These are phyloP conservation scores for Trialeurodes vaporariorum DNA, from an alignment of 1,140 invertebrate genomes.

Conservation along the genomic window DNA sequence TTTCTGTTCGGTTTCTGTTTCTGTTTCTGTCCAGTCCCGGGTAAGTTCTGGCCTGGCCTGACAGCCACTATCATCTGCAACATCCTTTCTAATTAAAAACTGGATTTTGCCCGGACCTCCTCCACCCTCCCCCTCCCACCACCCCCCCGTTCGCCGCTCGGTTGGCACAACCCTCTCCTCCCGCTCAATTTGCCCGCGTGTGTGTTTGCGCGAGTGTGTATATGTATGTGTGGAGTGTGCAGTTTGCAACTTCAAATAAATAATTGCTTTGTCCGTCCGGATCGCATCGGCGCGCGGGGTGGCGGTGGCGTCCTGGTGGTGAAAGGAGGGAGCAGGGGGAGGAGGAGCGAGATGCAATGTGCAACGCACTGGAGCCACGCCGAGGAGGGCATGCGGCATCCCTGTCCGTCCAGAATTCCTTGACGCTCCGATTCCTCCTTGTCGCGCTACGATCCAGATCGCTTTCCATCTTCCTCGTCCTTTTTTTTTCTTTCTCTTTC, in stretches of 20 bases:
- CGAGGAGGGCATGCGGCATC: neutral
- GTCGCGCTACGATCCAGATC: neutral
- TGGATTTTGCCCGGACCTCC: neutral
- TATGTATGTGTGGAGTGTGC: too few relatives aligned
- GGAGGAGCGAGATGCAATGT: too few relatives aligned
- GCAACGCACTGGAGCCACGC: too few relatives aligned
- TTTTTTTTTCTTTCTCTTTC: neutral
- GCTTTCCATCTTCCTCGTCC: constrained; percentile 1
- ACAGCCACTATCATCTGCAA: neutral
- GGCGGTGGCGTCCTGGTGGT: too few relatives aligned
- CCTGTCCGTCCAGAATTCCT: neutral
- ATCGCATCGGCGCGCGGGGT: too few relatives aligned
- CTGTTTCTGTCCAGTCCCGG: neutral
- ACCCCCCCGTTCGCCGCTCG: too few relatives aligned
- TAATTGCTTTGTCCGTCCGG: neutral
- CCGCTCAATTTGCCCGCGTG: too few relatives aligned
- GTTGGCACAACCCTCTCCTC: too few relatives aligned
- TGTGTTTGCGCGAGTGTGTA: too few relatives aligned
- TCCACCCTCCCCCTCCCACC: too few relatives aligned
- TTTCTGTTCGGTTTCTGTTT: too few relatives aligned
- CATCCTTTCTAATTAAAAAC: neutral
- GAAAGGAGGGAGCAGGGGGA: too few relatives aligned
- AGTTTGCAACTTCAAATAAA: neutral
- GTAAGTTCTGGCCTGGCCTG: neutral
- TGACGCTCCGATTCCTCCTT: neutral